Conservation (phyloP, 2,113 vertebrate species). For the Dolichallabes microphthalmus region DNA sequence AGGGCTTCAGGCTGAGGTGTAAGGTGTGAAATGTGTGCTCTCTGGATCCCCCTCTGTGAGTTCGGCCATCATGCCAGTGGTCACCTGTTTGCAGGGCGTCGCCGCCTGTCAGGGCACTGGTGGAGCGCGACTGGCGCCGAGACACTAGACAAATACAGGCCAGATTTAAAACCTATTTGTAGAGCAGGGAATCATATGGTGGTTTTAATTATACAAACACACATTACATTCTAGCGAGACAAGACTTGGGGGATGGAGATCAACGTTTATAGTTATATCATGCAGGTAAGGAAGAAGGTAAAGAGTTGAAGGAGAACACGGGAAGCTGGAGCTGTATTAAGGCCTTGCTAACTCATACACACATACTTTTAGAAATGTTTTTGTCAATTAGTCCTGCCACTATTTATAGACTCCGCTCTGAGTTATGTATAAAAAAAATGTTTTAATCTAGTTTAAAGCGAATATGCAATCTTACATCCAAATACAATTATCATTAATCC, state of each 20-base stretch:
- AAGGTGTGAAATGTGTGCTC: conserved; percentile 21
- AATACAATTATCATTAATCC: neutral
- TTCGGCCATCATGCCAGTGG: conserved; percentile 44
- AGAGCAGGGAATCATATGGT: neutral
- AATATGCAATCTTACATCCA: neutral
- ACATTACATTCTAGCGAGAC: neutral
- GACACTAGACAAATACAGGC: conserved; percentile 75
- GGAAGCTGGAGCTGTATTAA: neutral
- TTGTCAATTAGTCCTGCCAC: too few relatives aligned
- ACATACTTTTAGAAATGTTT: too few relatives aligned
- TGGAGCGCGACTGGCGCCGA: conserved; percentile 88
- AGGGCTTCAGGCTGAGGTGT: neutral
- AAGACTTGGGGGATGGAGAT: neutral
- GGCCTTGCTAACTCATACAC: neutral
- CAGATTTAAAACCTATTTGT: neutral
- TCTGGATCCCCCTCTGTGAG: conserved; percentile 5
- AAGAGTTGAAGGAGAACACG: neutral
- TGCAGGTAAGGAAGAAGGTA: conserved; percentile 6
- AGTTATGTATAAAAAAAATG: neutral
- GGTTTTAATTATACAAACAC: neutral
- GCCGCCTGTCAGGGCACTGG: conserved; percentile 85
- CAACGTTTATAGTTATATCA: neutral
- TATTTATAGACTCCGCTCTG: neutral
- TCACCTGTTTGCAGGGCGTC: conserved; percentile 89
- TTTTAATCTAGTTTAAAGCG: neutral